Conservation (phyloP, 2,888 invertebrate genomes). For the Hypolimnas misippus region DNA sequence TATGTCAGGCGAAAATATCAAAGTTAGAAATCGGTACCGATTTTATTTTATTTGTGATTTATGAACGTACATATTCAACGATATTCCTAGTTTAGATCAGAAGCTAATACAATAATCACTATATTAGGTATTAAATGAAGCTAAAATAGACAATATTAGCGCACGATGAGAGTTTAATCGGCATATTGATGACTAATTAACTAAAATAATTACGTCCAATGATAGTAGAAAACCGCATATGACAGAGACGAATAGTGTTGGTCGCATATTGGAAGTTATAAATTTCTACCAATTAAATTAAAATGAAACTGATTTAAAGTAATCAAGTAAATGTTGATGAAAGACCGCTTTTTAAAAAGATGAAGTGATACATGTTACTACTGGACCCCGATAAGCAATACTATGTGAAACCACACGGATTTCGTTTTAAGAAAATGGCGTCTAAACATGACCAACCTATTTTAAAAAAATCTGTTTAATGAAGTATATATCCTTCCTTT, state of each 20-base stretch:
- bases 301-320: background rate
- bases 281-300: slow-evolving; percentile 5
- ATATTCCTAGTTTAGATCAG: too few relatives aligned
- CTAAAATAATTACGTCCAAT: slow-evolving; percentile 35
- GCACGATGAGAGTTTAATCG: slow-evolving; percentile 28
- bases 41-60: too few relatives aligned
- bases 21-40: too few relatives aligned
- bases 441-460: too few relatives aligned
- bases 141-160: background rate
- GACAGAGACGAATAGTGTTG: slow-evolving; percentile 19
- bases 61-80: too few relatives aligned
- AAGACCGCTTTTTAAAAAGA: background rate
- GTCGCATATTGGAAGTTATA: background rate
- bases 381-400: too few relatives aligned
- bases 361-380: too few relatives aligned
- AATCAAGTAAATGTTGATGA: background rate
- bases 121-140: background rate
- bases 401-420: too few relatives aligned
- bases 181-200: slow-evolving; percentile 39
- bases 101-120: background rate
- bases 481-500: too few relatives aligned
- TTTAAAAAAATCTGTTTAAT: too few relatives aligned
- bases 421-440: too few relatives aligned
- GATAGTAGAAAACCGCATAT: slow-evolving; percentile 21
- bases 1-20: too few relatives aligned